Evolutionary conservation across 2,888 invertebrate genomes (phyloP).

Genomic region (Timandra comae): DNA sequence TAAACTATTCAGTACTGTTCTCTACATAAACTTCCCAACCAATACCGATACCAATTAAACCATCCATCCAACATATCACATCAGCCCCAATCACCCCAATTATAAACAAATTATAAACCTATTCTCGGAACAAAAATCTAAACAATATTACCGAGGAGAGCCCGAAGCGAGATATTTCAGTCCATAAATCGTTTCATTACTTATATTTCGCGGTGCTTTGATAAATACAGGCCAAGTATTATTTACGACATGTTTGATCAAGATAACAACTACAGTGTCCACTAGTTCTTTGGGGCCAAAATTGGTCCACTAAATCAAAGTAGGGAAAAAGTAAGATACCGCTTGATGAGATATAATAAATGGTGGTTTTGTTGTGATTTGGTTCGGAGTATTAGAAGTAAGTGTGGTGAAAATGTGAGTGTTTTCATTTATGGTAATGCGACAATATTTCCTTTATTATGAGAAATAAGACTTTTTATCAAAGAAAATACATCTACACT

Average conservation of each 20-base stretch:
- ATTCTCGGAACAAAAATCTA: conserved; percentile 12
- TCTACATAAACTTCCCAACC: no score
- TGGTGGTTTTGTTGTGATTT: conserved; percentile 33
- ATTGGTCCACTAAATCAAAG: conserved; percentile 64
- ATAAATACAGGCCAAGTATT: conserved; percentile 67
- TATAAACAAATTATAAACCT: no score
- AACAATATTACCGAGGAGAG: conserved; percentile 24
- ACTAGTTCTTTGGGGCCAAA: conserved; percentile 50
- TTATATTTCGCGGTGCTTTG: conserved; percentile 54
- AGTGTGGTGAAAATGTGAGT: conserved; percentile 11
- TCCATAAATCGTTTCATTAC: conserved; percentile 58
- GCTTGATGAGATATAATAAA: conserved; percentile 33
- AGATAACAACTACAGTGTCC: conserved; percentile 62
- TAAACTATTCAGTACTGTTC: no score
- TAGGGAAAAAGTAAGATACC: conserved; percentile 35
- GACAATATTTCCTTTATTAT: no score
- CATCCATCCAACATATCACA: no score
- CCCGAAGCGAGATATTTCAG: conserved; percentile 32
- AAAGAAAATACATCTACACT: no score
- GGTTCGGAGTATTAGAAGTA: no score
- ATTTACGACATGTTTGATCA: conserved; percentile 70
- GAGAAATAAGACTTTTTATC: background rate
- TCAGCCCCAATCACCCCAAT: background rate
- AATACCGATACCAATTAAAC: no score
- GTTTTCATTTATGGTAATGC: no score